phyloP scores from a whole-genome alignment of 2,888 invertebrate genomes.

The Cheilosia urbana region DNA sequence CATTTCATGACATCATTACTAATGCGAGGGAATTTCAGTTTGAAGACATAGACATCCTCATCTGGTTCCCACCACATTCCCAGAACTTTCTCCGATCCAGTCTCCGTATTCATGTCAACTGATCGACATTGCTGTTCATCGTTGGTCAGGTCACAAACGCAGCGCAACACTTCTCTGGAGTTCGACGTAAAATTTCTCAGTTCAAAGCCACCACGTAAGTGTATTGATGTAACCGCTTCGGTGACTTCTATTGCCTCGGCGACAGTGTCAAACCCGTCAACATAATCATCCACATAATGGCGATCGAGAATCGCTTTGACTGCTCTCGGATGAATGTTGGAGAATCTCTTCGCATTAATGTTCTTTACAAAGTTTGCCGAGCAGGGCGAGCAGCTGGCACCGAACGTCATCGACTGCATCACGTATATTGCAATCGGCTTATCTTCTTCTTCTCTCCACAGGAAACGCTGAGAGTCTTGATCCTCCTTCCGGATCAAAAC shows the following conservation, averaged over 20 bases:
- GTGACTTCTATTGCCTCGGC: slow-evolving; percentile 9
- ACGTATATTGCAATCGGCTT: slow-evolving; percentile 13
- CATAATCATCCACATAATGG: slow-evolving; percentile 60
- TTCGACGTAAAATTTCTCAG: slow-evolving; percentile 24
- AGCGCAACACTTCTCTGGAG: slow-evolving; percentile 1
- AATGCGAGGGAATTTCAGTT: slow-evolving; percentile 12
- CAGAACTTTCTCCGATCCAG: too few relatives aligned
- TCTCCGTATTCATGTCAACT: slow-evolving; percentile 26
- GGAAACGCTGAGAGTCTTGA: neutral
- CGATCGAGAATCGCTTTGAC: too few relatives aligned
- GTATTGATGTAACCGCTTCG: slow-evolving; percentile 6
- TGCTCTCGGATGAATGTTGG: neutral
- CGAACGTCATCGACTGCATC: slow-evolving; percentile 69
- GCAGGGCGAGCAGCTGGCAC: slow-evolving; percentile 30
- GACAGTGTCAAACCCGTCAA: slow-evolving; percentile 35
- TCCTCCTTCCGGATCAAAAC: neutral
- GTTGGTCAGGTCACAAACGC: neutral
- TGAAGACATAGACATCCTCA: slow-evolving; percentile 52
- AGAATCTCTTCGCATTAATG: slow-evolving; percentile 25
- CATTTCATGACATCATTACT: neutral
- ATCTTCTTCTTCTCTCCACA: neutral
- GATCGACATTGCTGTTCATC: neutral
- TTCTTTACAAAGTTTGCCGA: slow-evolving; percentile 69
- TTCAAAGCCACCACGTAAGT: slow-evolving; percentile 16
- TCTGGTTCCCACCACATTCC: slow-evolving; percentile 68